phyloP scores from a whole-genome alignment of 2,113 vertebrate species.

The Caracal caracal region DNA sequence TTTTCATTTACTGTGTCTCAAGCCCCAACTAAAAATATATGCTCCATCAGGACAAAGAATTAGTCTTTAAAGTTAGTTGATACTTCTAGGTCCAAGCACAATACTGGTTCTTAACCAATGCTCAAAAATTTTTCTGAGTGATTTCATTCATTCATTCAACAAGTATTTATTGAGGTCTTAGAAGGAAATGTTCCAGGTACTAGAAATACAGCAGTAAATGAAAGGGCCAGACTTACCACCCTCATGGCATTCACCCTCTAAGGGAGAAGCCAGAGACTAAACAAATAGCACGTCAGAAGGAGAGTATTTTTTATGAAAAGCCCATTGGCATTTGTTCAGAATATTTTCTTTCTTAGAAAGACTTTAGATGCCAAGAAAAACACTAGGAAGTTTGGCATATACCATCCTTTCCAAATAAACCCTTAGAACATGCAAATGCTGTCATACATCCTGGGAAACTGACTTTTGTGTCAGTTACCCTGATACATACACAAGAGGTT shows the following conservation, averaged over 20 bases:
- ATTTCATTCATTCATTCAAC: slow-evolving; percentile 29
- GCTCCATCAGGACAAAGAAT: background rate
- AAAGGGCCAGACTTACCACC: background rate
- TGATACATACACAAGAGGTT: background rate
- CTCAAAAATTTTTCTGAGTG: background rate
- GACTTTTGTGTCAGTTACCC: background rate
- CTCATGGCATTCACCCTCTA: background rate
- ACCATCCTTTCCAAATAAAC: slow-evolving; percentile 3
- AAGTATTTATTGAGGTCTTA: background rate
- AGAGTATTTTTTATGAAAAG: slow-evolving; percentile 16
- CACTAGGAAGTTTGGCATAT: slow-evolving; percentile 13
- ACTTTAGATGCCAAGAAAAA: slow-evolving; percentile 22
- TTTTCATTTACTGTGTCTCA: background rate
- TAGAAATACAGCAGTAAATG: background rate
- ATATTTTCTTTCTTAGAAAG: slow-evolving; percentile 9
- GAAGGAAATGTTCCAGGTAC: background rate
- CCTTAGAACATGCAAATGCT: background rate
- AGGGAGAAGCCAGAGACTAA: background rate
- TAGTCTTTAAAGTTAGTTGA: background rate
- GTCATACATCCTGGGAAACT: background rate
- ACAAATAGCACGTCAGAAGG: background rate
- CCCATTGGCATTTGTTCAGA: background rate
- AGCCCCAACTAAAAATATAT: background rate
- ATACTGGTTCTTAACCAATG: background rate
- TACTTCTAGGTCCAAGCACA: background rate